Base-by-base conservation (phyloP, 2,888 invertebrate species). In the Mylabris sibirica region DNA sequence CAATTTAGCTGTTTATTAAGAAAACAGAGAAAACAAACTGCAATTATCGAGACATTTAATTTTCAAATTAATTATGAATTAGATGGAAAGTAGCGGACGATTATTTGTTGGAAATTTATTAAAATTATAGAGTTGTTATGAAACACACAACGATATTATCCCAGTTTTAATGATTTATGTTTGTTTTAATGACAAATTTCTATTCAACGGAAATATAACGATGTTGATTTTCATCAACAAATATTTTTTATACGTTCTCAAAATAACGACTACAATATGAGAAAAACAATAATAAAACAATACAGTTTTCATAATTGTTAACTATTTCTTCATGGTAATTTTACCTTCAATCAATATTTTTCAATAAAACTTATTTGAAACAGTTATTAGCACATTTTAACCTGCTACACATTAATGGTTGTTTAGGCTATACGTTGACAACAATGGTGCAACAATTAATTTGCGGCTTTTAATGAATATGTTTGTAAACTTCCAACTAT, bases 401-500 rank as follows among this genome's bases (percentile, higher is more conserved):
- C 49, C 49, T n/a, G n/a, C n/a, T n/a, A n/a, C 9, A 9, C 49
- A 44, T 44, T 44, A 44, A 44, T 49, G 20, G 20, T 49, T 49
- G 49, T 20, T 49, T 49, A 49, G 49, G 20, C 20, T 20, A n/a
- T n/a, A 9, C 9, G 20, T 49, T 49, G 20, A 49, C 49, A 49
- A 49, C 49, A 49, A 49, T 49, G 49, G 20, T 11, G 20, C 20
- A 49, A 20, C 49, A 49, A 49, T 49, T 49, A 49, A 49, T 49
- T 49, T 49, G 49, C 49, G 44, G 49, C 49, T 49, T 49, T 49
- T 49, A 49, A 49, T 49, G 49, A 49, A 49, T 49, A 49, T 57
- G 57, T 49, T 65, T 60, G 61, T 65, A 65, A 65, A 65, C 61
- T 60, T 60, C 65, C 60, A 59, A 41, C 62, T 49, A 26, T 30